Conservation (phyloP, 2,888 invertebrate species). For the Phlogophora meticulosa region DNA sequence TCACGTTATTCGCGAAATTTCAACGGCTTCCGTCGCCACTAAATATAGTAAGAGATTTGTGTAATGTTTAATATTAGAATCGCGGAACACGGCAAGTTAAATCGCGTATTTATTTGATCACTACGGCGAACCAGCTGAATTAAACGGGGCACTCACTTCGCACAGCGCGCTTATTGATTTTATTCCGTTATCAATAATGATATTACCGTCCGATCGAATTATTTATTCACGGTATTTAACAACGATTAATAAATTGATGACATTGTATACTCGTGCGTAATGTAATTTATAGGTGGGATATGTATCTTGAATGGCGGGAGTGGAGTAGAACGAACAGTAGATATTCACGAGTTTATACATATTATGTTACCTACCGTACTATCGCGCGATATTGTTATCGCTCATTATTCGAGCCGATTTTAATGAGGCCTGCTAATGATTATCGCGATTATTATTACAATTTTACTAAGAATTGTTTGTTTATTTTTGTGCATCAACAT, state of each 20-base stretch:
- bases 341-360: constrained; percentile 2
- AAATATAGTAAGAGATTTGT: constrained; percentile 69
- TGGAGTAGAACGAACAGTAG: constrained; percentile 1
- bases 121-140: constrained; percentile 41
- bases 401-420: constrained; percentile 41
- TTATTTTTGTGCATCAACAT: not conserved
- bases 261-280: constrained; percentile 48
- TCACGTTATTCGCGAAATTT: constrained; percentile 79
- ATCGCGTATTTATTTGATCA: constrained; percentile 63
- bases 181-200: constrained; percentile 58
- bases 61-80: constrained; percentile 64
- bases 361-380: constrained; percentile 8
- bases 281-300: constrained; percentile 43
- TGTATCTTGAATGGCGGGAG: constrained; percentile 23
- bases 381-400: constrained; percentile 36
- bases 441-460: constrained; percentile 19
- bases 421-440: constrained; percentile 42
- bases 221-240: constrained; percentile 61
- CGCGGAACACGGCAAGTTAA: constrained; percentile 55
- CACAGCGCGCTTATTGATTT: constrained; percentile 59
- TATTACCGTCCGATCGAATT: constrained; percentile 49
- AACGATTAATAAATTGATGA: constrained; percentile 59
- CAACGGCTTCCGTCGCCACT: constrained; percentile 77
- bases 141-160: constrained; percentile 42
- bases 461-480: constrained; percentile 1